phyloP scores from a whole-genome alignment of 2,888 invertebrate species.

The Agrochola lychnidis region DNA sequence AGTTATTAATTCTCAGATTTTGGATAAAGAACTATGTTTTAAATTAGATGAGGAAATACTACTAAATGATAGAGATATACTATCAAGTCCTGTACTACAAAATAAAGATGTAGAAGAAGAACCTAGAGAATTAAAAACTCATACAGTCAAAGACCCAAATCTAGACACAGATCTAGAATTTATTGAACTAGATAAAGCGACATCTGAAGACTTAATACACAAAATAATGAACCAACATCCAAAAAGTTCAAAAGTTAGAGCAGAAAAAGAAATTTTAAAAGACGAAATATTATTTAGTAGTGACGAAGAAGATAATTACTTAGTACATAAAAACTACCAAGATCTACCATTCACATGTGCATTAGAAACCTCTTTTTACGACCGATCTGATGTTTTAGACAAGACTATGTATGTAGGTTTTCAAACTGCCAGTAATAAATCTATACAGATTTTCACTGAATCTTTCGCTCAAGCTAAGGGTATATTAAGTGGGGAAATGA shows the following conservation, averaged over 20 bases:
- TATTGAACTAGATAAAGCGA: slow-evolving; percentile 42
- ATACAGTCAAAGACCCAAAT: slow-evolving; percentile 11
- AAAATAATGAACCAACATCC: slow-evolving; percentile 27
- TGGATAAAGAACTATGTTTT: slow-evolving; percentile 74
- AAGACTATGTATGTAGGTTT: slow-evolving; percentile 85
- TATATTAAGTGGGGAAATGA: slow-evolving; percentile 72
- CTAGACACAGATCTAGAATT: slow-evolving; percentile 45
- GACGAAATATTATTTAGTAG: slow-evolving; percentile 86
- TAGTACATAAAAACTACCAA: slow-evolving; percentile 67
- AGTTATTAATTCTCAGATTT: slow-evolving; percentile 81
- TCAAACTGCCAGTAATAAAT: slow-evolving; percentile 85
- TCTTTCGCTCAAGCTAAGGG: slow-evolving; percentile 81
- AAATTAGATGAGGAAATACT: slow-evolving; percentile 64
- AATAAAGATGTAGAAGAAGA: slow-evolving; percentile 47
- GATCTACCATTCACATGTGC: slow-evolving; percentile 83
- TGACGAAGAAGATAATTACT: slow-evolving; percentile 81
- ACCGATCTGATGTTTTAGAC: slow-evolving; percentile 75
- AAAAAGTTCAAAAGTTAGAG: slow-evolving; percentile 10
- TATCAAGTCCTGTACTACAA: slow-evolving; percentile 64
- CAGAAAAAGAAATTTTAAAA: slow-evolving; percentile 66
- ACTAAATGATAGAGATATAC: slow-evolving; percentile 49
- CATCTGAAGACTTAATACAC: slow-evolving; percentile 29
- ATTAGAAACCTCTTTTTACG: slow-evolving; percentile 78
- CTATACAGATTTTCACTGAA: slow-evolving; percentile 79
- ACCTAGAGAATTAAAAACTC: slow-evolving; percentile 34